These are phyloP conservation scores for Dasypolia templi DNA, from an alignment of 2,888 invertebrate species.

Conservation along the genomic window DNA sequence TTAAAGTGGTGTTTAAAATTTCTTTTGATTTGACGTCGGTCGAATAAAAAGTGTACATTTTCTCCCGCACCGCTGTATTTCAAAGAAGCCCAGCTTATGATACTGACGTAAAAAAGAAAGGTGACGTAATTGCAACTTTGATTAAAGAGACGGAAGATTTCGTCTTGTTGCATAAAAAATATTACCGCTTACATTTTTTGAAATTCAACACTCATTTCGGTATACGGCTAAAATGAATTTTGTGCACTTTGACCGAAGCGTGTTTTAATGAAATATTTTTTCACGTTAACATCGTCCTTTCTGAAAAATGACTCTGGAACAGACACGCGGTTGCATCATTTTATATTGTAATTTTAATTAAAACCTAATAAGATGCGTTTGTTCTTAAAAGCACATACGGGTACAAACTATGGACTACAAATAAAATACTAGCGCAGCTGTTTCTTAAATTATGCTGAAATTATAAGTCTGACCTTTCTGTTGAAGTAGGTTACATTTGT, in stretches of 20 bases:
- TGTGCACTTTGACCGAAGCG: conserved; percentile 5
- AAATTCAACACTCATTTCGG: conserved; percentile 42
- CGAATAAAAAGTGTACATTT: conserved; percentile 39
- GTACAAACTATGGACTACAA: background rate
- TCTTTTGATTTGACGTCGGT: conserved; percentile 23
- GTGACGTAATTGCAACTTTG: conserved; percentile 77
- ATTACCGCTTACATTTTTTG: conserved; percentile 59
- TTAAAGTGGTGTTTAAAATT: conserved; percentile 25
- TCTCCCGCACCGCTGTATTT: conserved; percentile 64
- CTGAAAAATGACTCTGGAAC: conserved; percentile 6
- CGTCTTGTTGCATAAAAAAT: conserved; percentile 70
- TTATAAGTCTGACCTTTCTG: conserved; percentile 13
- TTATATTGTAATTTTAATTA: conserved; percentile 39
- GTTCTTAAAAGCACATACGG: background rate
- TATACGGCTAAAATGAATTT: conserved; percentile 29
- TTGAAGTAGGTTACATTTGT: conserved; percentile 14
- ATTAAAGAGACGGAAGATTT: conserved; percentile 74
- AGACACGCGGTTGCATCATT: conserved; percentile 1
- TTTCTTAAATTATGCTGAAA: conserved; percentile 23
- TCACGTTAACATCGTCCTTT: conserved; percentile 14
- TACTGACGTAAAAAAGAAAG: conserved; percentile 74
- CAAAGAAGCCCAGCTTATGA: conserved; percentile 76
- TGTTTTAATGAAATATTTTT: conserved; percentile 56
- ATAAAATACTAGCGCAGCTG: background rate
- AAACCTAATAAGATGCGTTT: conserved; percentile 19